Evolutionary conservation across 35 echinoderm and acorn worm species (phyloP).

Genomic region (Lytechinus variegatus): DNA sequence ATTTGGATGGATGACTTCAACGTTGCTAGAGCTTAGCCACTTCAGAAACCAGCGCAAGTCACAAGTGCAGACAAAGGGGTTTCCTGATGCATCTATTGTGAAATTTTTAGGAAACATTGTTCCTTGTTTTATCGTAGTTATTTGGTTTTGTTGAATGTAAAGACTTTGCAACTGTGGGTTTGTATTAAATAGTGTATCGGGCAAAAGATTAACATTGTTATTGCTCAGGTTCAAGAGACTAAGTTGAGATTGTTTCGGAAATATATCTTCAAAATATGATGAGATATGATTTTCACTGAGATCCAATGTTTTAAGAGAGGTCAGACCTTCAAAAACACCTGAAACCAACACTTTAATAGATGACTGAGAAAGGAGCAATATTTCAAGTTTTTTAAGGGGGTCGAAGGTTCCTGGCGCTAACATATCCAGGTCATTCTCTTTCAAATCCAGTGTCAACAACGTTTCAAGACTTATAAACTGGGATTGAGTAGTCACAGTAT

Average conservation of each 20-base stretch:
- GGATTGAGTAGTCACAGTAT: background rate
- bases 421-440: background rate
- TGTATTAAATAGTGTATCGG: background rate
- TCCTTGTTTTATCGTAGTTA: background rate
- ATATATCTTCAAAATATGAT: background rate
- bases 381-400: background rate
- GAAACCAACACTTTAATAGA: background rate
- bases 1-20: background rate
- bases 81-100: background rate
- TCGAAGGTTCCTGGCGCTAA: background rate
- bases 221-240: background rate
- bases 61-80: background rate
- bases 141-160: background rate
- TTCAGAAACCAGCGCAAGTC: background rate
- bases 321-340: background rate
- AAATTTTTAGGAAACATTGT: background rate
- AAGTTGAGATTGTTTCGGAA: background rate
- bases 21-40: background rate
- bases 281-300: background rate
- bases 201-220: background rate
- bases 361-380: background rate
- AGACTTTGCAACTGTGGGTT: background rate
- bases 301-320: background rate
- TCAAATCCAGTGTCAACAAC: background rate
- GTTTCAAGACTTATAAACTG: background rate